A percentile compares a stretch with the other conserved stretches of the same genome.
phyloP scores from a whole-genome alignment of 2,797 vertebrate genomes.

The Linurgus olivaceus region DNA sequence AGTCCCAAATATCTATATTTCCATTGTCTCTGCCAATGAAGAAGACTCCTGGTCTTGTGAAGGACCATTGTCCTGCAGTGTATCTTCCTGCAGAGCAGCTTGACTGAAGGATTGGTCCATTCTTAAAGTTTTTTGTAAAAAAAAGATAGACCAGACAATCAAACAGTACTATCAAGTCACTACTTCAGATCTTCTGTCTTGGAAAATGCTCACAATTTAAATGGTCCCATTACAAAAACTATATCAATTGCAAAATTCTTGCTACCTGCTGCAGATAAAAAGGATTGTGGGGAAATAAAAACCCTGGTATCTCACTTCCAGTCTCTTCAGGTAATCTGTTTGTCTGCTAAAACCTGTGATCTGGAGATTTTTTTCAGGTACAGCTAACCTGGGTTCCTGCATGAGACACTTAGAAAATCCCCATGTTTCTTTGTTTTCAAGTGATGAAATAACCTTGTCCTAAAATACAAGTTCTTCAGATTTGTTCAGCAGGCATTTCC shows the following conservation, averaged over 20 bases:
- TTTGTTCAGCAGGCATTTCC: background rate
- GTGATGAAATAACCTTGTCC: background rate
- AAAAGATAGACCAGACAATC: background rate
- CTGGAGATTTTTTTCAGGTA: background rate
- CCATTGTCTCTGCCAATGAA: constrained; percentile 89
- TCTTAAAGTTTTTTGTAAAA: constrained; percentile 68
- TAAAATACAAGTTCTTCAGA: background rate
- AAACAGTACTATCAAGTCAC: background rate
- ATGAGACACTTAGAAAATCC: fast-evolving
- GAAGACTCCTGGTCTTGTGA: constrained; percentile 86
- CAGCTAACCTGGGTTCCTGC: background rate
- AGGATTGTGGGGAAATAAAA: background rate
- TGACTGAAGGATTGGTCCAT: constrained; percentile 81
- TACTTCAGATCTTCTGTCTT: background rate
- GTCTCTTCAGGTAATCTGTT: background rate
- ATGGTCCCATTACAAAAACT: background rate
- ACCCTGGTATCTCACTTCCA: background rate
- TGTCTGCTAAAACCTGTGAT: background rate
- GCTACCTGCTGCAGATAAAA: background rate
- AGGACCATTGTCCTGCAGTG: constrained; percentile 88
- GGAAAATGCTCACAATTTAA: background rate
- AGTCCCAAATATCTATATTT: constrained; percentile 89
- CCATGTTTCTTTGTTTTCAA: background rate
- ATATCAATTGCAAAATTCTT: background rate
- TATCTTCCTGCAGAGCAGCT: constrained; percentile 73